These are phyloP conservation scores for Theocolax elegans DNA, from an alignment of 1,140 invertebrate genomes.

Conservation along the genomic window DNA sequence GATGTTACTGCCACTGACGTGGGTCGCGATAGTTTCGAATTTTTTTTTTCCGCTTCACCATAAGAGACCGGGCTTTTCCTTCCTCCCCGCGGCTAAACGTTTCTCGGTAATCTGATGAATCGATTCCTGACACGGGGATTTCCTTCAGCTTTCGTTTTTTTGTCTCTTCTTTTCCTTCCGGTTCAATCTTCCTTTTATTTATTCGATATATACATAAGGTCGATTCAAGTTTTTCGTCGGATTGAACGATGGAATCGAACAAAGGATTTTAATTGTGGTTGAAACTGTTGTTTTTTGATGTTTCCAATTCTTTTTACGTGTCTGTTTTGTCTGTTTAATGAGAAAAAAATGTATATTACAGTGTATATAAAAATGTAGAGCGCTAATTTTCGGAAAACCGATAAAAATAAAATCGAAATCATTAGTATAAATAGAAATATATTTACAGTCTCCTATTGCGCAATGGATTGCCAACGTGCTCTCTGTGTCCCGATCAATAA, in stretches of 20 bases:
- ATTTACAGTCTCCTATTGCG: neutral
- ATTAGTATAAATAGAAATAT: conserved; percentile 2
- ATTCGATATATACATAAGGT: no score
- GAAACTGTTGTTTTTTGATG: no score
- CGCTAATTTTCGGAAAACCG: neutral
- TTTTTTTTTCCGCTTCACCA: neutral
- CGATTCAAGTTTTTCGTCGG: no score
- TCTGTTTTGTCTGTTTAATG: no score
- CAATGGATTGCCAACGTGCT: conserved; percentile 4
- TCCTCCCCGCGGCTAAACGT: neutral
- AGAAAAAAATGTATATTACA: no score
- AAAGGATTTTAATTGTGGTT: neutral
- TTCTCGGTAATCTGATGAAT: conserved; percentile 10
- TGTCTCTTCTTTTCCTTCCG: neutral
- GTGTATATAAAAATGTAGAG: no score
- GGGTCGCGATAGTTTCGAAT: neutral
- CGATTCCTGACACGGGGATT: conserved; percentile 4
- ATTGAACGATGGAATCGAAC: neutral
- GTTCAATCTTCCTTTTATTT: no score
- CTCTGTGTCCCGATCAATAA: conserved; percentile 12
- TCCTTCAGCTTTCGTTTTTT: neutral
- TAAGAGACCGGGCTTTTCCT: neutral
- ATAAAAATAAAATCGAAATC: neutral
- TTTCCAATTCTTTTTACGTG: no score
- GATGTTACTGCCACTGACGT: neutral